phyloP scores from a whole-genome alignment of 2,797 vertebrate species.

The Cossypha heuglini region DNA sequence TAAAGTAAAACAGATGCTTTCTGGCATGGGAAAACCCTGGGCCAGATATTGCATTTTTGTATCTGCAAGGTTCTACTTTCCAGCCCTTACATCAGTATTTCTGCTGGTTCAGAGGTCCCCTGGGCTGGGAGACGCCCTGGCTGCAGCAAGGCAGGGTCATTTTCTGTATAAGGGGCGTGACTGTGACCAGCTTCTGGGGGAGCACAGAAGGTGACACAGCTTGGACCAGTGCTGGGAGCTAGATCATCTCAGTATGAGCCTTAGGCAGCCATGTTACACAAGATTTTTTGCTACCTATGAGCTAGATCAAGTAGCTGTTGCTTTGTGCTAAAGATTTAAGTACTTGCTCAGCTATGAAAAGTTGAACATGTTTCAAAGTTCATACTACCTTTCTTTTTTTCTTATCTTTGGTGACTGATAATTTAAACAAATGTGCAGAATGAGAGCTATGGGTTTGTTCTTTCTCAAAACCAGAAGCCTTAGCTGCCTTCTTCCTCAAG shows the following conservation, averaged over 20 bases:
- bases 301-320: background rate
- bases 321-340: background rate
- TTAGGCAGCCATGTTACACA: background rate
- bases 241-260: background rate
- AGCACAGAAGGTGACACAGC: background rate
- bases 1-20: background rate
- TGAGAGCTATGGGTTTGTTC: background rate
- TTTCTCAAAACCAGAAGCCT: background rate
- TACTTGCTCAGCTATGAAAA: background rate
- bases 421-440: background rate
- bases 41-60: background rate
- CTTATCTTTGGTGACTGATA: background rate
- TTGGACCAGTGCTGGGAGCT: background rate
- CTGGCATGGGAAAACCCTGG: background rate
- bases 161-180: background rate
- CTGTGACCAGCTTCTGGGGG: background rate
- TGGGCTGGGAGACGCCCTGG: background rate
- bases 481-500: background rate
- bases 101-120: background rate
- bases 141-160: background rate
- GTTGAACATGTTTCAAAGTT: background rate
- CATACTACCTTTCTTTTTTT: background rate
- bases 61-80: background rate
- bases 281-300: background rate
- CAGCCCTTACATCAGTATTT: background rate